phyloP scores from a whole-genome alignment of 2,888 invertebrate species.

The Notocelia uddmanniana region DNA sequence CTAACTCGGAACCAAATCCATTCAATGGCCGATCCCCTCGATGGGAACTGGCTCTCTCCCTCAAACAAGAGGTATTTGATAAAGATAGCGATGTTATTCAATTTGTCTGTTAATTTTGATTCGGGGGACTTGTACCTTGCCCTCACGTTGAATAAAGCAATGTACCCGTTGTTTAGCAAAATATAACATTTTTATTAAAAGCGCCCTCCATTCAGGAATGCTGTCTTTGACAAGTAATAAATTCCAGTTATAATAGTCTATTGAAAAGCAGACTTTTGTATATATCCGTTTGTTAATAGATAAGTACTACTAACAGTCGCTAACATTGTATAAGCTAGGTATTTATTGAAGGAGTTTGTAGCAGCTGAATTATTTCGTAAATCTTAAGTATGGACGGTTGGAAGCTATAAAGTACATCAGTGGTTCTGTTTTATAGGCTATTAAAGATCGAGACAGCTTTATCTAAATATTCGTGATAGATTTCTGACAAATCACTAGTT shows the following conservation, averaged over 20 bases:
- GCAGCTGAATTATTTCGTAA: conserved; percentile 20
- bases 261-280: not conserved
- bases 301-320: not conserved
- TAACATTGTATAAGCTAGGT: not conserved
- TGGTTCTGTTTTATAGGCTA: conserved; percentile 25
- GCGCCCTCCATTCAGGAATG: conserved; percentile 1
- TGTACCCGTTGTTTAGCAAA: conserved; percentile 11
- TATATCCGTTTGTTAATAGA: not conserved
- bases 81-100: conserved; percentile 34
- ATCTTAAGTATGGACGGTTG: conserved; percentile 11
- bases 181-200: conserved; percentile 25
- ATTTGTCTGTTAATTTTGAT: conserved; percentile 41
- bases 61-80: conserved; percentile 31
- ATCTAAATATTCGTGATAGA: conserved; percentile 13
- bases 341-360: conserved; percentile 19
- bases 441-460: conserved; percentile 26
- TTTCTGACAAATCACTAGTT: conserved; percentile 2
- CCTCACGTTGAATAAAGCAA: conserved; percentile 24
- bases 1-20: conserved; percentile 50
- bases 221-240: not conserved
- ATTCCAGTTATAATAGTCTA: not conserved
- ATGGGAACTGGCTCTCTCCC: conserved; percentile 25
- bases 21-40: conserved; percentile 37
- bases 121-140: conserved; percentile 7
- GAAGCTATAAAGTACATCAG: conserved; percentile 37